phyloP scores from a whole-genome alignment of 2,888 invertebrate species.

The Drosophila melanosoma region DNA sequence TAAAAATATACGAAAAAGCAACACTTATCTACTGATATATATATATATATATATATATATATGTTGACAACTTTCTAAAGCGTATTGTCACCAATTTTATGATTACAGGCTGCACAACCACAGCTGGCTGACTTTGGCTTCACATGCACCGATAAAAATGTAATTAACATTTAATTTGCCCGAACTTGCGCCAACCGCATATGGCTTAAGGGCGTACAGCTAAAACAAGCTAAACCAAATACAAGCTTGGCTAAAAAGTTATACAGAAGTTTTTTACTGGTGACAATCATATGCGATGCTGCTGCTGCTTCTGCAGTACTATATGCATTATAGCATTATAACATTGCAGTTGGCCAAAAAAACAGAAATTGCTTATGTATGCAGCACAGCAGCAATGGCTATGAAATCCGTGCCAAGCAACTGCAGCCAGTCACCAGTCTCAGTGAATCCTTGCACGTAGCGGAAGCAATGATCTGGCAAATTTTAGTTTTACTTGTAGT shows the following conservation, averaged over 20 bases:
- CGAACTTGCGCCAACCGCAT: constrained; percentile 52
- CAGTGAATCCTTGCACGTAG: constrained; percentile 73
- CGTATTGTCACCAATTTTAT: neutral
- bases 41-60: neutral
- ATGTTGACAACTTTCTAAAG: neutral
- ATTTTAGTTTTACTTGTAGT: constrained; percentile 77
- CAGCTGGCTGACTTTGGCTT: constrained; percentile 5
- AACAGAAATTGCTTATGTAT: constrained; percentile 53
- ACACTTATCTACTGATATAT: neutral
- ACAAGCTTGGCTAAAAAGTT: constrained; percentile 30
- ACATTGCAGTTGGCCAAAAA: constrained; percentile 51
- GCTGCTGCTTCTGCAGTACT: constrained; percentile 26
- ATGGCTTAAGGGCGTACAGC: constrained; percentile 36
- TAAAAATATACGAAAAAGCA: neutral
- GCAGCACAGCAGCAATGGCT: constrained; percentile 48
- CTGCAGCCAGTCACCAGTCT: constrained; percentile 30
- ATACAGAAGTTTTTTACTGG: constrained; percentile 49
- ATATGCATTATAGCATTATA: constrained; percentile 67
- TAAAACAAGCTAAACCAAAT: constrained; percentile 17
- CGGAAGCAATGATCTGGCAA: constrained; percentile 79
- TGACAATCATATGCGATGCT: constrained; percentile 61
- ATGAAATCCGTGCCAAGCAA: constrained; percentile 58
- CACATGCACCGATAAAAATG: constrained; percentile 58
- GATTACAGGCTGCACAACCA: constrained; percentile 22
- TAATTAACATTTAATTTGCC: constrained; percentile 77